Percentiles rank a stretch among this genome's conserved stretches.
Conservation (phyloP, 2,888 invertebrate genomes). For the Eupsilia transversa region DNA sequence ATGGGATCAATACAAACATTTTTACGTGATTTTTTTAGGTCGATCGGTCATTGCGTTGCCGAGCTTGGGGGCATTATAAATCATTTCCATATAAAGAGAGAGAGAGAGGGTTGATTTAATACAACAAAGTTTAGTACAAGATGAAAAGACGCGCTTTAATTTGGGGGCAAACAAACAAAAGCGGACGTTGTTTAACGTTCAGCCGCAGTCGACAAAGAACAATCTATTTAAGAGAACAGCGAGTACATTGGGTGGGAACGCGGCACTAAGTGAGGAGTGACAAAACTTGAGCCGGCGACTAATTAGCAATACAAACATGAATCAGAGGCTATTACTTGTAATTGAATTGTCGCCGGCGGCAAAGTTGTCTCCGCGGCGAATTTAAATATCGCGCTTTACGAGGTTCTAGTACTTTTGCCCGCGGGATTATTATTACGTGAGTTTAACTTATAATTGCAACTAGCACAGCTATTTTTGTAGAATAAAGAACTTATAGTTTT, state of each 20-base stretch:
- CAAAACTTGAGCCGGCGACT: constrained; percentile 90
- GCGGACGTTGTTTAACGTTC: constrained; percentile 76
- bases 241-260: constrained; percentile 75
- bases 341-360: constrained; percentile 89
- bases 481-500: constrained; percentile 19
- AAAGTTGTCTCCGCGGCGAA: constrained; percentile 86
- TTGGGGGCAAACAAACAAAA: constrained; percentile 81
- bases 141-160: constrained; percentile 79
- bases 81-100: constrained; percentile 26
- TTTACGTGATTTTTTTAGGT: constrained; percentile 55
- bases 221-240: constrained; percentile 86
- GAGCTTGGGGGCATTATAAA: constrained; percentile 34
- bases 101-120: constrained; percentile 42
- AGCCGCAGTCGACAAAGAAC: constrained; percentile 80
- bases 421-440: constrained; percentile 74
- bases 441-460: constrained; percentile 71
- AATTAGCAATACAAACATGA: constrained; percentile 91
- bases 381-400: constrained; percentile 89
- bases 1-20: constrained; percentile 60
- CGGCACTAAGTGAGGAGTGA: constrained; percentile 87
- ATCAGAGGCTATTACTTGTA: constrained; percentile 91
- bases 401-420: constrained; percentile 79
- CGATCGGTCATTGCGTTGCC: constrained; percentile 34
- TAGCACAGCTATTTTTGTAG: constrained; percentile 50
- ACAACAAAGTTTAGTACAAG: constrained; percentile 64